Evolutionary conservation across 1,140 invertebrate genomes (phyloP), one percentile per base, ranked within the genome.

Genomic region (Xylocopa sonorina): DNA sequence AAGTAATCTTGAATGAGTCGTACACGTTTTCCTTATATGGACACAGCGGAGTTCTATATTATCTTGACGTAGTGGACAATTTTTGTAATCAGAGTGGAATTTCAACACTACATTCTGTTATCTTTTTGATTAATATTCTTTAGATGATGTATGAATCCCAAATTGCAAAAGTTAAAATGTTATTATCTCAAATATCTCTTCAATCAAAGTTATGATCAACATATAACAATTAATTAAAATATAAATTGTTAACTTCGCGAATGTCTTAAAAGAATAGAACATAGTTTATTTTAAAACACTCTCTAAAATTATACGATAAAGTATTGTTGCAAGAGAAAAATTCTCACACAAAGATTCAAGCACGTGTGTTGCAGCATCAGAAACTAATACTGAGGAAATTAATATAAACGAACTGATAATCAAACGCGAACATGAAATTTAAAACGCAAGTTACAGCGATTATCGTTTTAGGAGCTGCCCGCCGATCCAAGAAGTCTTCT

Each of bases 341-440:
- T 5, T 67, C 48, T 41, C 63, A 63, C 57, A 46, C 63, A 27
- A 68, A 58, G 50, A 68, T 12, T n/a, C 34, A 27, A 21, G 48
- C 72, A 53, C 63, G 46, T 27, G 63, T 57, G 63, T 18, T n/a
- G 32, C 16, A 55, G 41, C 2, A 53, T 10, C 24, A 46, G 10
- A 24, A 29, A 38, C n/a, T 14, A 67, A 76, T 24, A 48, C 16
- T n/a, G 38, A 34, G 2, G 32, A 16, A 3, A 2, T 1, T 9
- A 27, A 68, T 4, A 24, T 58, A 68, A 75, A 58, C 24, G 48
- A n/a, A 41, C 43, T 5, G 3, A 77, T 68, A 46, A 57, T 34
- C 34, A 32, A 55, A 55, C 4, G 38, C 38, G 57, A 43, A 48
- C 73, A 76, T 41, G 1, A 1, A 41, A 41, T 10, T 32, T 3